These are phyloP conservation scores for Mirounga angustirostris DNA, from an alignment of 2,113 vertebrate species.

Conservation along the genomic window DNA sequence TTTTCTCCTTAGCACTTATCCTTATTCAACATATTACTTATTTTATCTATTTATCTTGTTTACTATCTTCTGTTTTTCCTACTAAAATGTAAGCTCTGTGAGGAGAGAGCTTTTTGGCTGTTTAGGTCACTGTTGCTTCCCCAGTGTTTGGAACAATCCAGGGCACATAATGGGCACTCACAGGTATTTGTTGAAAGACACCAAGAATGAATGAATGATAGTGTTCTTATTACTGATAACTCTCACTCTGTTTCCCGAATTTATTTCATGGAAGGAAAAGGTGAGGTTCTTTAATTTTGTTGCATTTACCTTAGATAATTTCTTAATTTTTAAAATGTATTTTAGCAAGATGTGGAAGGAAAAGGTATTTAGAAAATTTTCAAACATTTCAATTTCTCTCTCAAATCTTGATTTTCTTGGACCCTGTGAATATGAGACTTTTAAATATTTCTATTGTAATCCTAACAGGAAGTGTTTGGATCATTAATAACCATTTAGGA, in stretches of 20 bases:
- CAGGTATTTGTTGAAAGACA: background rate
- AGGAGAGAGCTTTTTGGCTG: background rate
- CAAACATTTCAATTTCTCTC: background rate
- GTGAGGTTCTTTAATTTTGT: background rate
- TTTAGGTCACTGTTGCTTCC: background rate
- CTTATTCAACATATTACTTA: background rate
- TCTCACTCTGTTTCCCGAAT: background rate
- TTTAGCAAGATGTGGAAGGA: background rate
- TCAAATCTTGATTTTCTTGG: constrained; percentile 33
- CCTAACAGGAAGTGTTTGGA: background rate
- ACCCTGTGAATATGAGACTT: background rate
- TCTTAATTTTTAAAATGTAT: constrained; percentile 8
- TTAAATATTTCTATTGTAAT: constrained; percentile 35
- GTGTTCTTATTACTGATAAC: background rate
- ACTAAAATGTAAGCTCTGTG: background rate
- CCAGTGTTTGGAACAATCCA: background rate
- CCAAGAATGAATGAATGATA: background rate
- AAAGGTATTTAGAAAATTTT: background rate
- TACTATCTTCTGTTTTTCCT: background rate
- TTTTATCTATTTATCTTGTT: background rate
- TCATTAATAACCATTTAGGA: background rate
- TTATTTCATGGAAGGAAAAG: background rate
- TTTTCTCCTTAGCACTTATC: background rate
- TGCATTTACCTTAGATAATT: background rate
- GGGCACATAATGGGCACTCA: background rate